phyloP scores from a whole-genome alignment of 2,113 vertebrate species.

The Trichomycterus rosablanca region DNA sequence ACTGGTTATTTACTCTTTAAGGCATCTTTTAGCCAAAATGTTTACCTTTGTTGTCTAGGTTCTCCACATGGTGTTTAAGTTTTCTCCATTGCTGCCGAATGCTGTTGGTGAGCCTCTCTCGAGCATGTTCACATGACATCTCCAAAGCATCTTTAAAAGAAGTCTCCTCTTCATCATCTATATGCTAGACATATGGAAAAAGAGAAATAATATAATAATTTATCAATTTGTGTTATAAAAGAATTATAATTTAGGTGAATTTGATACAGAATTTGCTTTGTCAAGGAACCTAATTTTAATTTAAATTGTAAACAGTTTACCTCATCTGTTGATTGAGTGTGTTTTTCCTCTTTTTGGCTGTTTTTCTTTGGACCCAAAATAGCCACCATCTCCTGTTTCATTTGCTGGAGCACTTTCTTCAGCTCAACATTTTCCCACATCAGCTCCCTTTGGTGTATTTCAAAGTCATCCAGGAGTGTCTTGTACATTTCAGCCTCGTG shows the following conservation, averaged over 20 bases:
- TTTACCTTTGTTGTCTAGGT: constrained; percentile 89
- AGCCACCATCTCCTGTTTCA: constrained; percentile 91
- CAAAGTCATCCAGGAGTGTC: constrained; percentile 83
- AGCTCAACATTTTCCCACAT: constrained; percentile 88
- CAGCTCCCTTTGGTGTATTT: constrained; percentile 82
- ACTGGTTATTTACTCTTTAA: too few relatives aligned
- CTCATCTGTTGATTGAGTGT: constrained; percentile 63
- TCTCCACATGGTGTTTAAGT: constrained; percentile 88
- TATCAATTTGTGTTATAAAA: not conserved
- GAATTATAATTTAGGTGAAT: not conserved
- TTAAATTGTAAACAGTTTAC: constrained; percentile 56
- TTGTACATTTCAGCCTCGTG: constrained; percentile 94
- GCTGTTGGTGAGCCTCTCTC: constrained; percentile 92
- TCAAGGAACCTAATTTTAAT: too few relatives aligned
- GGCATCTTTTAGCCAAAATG: too few relatives aligned
- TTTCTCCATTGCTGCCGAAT: constrained; percentile 94
- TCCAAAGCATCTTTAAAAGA: constrained; percentile 78
- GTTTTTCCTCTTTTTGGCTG: constrained; percentile 65
- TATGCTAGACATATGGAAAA: constrained; percentile 52
- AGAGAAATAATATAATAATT: not conserved
- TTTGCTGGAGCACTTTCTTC: constrained; percentile 91
- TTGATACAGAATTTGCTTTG: not conserved
- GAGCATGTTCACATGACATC: constrained; percentile 80
- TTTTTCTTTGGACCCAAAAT: constrained; percentile 79
- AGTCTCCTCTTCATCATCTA: constrained; percentile 88